Evolutionary conservation across 2,797 vertebrate genomes (phyloP).

Genomic region (Lacerta viridis): DNA sequence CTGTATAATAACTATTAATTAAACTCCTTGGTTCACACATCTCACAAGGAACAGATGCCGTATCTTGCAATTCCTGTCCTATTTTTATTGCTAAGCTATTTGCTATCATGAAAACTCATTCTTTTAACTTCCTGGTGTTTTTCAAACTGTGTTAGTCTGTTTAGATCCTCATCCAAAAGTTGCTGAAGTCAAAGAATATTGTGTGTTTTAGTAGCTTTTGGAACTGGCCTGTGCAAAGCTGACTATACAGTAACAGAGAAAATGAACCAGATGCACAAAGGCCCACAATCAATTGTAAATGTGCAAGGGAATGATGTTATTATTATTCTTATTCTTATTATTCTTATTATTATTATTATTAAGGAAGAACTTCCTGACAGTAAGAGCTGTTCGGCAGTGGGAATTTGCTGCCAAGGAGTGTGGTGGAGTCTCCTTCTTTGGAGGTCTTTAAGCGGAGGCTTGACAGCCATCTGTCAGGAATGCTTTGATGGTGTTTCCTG

Average conservation of each 20-base stretch:
- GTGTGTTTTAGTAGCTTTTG: background rate
- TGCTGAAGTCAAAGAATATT: slow-evolving; percentile 18
- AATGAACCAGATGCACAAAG: background rate
- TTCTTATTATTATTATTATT: too few relatives aligned
- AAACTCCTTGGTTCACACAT: background rate
- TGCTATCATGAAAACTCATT: background rate
- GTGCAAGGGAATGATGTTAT: background rate
- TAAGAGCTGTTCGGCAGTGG: too few relatives aligned
- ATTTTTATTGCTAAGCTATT: background rate
- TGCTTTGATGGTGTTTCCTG: too few relatives aligned
- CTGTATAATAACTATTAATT: background rate
- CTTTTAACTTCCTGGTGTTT: slow-evolving; percentile 1
- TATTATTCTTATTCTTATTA: background rate
- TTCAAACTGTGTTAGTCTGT: background rate
- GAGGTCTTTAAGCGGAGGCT: too few relatives aligned
- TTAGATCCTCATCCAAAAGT: background rate
- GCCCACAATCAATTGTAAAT: background rate
- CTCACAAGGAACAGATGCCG: background rate
- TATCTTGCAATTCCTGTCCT: slow-evolving; percentile 1
- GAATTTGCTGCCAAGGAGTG: too few relatives aligned
- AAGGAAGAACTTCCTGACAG: too few relatives aligned
- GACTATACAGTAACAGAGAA: background rate
- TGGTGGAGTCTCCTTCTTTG: too few relatives aligned
- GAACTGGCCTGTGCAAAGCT: background rate
- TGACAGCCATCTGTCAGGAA: too few relatives aligned